phyloP scores from a whole-genome alignment of 2,888 invertebrate genomes.

The Papilio gigon region DNA sequence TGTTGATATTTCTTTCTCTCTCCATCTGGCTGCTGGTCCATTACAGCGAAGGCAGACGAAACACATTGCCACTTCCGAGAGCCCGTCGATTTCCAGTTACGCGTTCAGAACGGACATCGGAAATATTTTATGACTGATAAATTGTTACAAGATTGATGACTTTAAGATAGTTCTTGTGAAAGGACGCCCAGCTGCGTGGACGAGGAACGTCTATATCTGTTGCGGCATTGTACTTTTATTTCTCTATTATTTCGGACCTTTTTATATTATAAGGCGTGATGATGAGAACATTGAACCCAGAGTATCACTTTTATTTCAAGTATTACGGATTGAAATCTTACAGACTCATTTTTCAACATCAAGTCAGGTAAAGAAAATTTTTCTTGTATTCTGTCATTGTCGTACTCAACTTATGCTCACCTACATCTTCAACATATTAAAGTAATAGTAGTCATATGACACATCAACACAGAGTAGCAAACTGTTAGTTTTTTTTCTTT shows the following conservation, averaged over 20 bases:
- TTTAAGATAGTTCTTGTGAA: slow-evolving; percentile 50
- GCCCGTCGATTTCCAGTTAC: slow-evolving; percentile 70
- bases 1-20: slow-evolving; percentile 61
- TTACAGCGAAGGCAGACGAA: slow-evolving; percentile 51
- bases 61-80: slow-evolving; percentile 76
- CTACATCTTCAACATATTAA: too few relatives aligned
- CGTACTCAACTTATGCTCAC: too few relatives aligned
- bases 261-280: background rate
- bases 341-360: too few relatives aligned
- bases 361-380: too few relatives aligned
- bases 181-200: slow-evolving; percentile 27
- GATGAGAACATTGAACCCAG: background rate
- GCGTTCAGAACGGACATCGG: slow-evolving; percentile 66
- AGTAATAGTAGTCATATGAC: too few relatives aligned
- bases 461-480: too few relatives aligned
- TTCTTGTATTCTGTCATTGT: too few relatives aligned
- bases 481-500: too few relatives aligned
- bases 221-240: slow-evolving; percentile 14
- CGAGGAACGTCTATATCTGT: slow-evolving; percentile 8
- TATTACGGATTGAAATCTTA: too few relatives aligned
- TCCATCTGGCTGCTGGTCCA: slow-evolving; percentile 41
- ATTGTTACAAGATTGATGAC: slow-evolving; percentile 60
- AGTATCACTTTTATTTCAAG: too few relatives aligned
- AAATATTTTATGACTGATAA: slow-evolving; percentile 75
- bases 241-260: slow-evolving; percentile 2